Percentiles rank a stretch among this genome's conserved stretches.
Evolutionary conservation across 2,888 invertebrate genomes (phyloP).

Genomic region (Synanthedon formicaeformis): DNA sequence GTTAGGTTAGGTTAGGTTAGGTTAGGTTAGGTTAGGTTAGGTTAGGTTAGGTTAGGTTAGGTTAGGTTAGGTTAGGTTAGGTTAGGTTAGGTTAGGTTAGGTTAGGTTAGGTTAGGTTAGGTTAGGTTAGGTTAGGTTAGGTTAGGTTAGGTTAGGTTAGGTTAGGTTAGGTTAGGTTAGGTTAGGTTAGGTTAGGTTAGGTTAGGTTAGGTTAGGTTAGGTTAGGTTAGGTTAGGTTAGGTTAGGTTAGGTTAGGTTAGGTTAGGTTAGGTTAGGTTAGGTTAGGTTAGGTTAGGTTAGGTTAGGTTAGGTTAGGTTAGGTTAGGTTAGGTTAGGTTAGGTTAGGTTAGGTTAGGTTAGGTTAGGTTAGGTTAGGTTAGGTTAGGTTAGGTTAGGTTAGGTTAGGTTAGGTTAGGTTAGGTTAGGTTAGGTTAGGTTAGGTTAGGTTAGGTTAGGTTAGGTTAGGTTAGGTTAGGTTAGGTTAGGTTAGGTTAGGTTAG

Average conservation of each 20-base stretch:
- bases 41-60: slow-evolving; percentile 5
- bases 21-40: slow-evolving; percentile 5
- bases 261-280: slow-evolving; percentile 5
- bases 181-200: slow-evolving; percentile 5
- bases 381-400: slow-evolving; percentile 5
- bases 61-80: slow-evolving; percentile 2
- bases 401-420: slow-evolving; percentile 5
- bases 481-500: slow-evolving; percentile 3
- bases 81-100: slow-evolving; percentile 1
- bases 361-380: slow-evolving; percentile 5
- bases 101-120: slow-evolving; percentile 7
- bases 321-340: slow-evolving; percentile 5
- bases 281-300: slow-evolving; percentile 5
- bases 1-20: slow-evolving; percentile 6
- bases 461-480: slow-evolving; percentile 4
- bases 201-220: slow-evolving; percentile 2
- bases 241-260: slow-evolving; percentile 5
- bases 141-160: slow-evolving; percentile 8
- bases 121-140: slow-evolving; percentile 8
- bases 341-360: slow-evolving; percentile 5
- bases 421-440: slow-evolving; percentile 5
- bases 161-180: slow-evolving; percentile 10
- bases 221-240: slow-evolving; percentile 5
- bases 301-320: slow-evolving; percentile 5
- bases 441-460: slow-evolving; percentile 6